Evolutionary conservation across 2,113 vertebrate species (phyloP).

Genomic region (Aspidoscelis tigris): DNA sequence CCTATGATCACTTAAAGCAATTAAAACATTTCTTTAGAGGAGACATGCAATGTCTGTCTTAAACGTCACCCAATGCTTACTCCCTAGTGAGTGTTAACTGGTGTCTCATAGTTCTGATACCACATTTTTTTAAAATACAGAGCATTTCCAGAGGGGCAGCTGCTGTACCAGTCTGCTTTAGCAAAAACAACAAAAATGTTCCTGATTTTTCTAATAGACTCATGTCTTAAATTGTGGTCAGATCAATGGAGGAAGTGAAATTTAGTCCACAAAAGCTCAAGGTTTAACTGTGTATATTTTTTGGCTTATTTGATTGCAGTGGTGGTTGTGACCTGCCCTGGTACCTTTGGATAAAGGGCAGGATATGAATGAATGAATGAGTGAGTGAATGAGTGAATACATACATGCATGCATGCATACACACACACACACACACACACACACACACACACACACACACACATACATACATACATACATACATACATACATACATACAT

Average conservation of each 20-base stretch:
- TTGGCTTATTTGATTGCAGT: neutral
- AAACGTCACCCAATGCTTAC: neutral
- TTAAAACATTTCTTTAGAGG: neutral
- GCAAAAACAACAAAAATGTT: neutral
- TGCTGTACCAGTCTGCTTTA: neutral
- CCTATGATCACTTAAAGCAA: neutral
- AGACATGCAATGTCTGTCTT: neutral
- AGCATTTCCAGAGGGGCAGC: slow-evolving; percentile 2
- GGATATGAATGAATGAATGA: too few relatives aligned
- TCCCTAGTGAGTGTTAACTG: neutral
- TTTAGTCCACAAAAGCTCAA: neutral
- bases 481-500: too few relatives aligned
- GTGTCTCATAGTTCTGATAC: neutral
- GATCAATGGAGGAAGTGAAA: neutral
- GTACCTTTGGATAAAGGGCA: too few relatives aligned
- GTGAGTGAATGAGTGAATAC: too few relatives aligned
- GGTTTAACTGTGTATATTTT: neutral
- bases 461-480: too few relatives aligned
- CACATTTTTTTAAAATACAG: neutral
- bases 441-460: too few relatives aligned
- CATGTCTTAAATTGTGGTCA: too few relatives aligned
- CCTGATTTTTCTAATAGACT: neutral
- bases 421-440: too few relatives aligned
- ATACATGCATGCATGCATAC: too few relatives aligned
- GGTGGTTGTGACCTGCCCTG: too few relatives aligned